Evolutionary conservation across 2,797 vertebrate genomes (phyloP), one percentile per base, ranked within the genome.

Genomic region (Sciurus vulgaris): DNA sequence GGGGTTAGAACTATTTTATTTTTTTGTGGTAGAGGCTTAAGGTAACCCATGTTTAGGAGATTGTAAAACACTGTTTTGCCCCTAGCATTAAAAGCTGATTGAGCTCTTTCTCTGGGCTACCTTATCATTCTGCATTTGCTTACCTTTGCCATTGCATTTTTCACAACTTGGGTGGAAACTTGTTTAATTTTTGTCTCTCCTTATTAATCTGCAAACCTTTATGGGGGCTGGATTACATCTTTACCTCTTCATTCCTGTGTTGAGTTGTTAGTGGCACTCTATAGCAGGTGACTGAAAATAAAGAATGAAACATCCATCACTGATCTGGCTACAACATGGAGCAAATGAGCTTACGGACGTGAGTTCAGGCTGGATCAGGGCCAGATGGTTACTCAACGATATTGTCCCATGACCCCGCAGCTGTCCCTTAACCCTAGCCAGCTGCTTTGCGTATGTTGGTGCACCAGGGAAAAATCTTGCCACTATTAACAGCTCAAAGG

Each of bases 361-460:
- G 72, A 78, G 13, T 89, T 93, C 44, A 82, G 83, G 33, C 49
- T 95, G 94, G 72, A 63, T 54, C 17, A 77, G 41, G 79, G 91
- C 90, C 96, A 95, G 59, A 72, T 90, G 67, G 28, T 73, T 86
- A 81, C 73, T 92, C 61, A 54, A 26, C 77, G 47, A 82, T 73
- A 67, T 17, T 94, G 92, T 97, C 96, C 76, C 92, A 77, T 92
- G 92, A 85, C 93, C 92, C 35, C 51, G 5, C 26, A 84, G 65
- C 59, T 72, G 7, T 20, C 33, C 44, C 73, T 93, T 93, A 67
- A 86, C 20, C 35, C 38, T 47, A 86, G 18, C 35, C 85, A 95
- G 87, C 41, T 83, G 59, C 65, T 89, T 56, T 69, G 47, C 26
- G 11, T 10, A 61, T 38, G 35, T 33, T 84, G 51, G 28, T 79